These are phyloP conservation scores for Tolmerus cingulatus DNA, from an alignment of 2,888 invertebrate genomes.

Conservation along the genomic window DNA sequence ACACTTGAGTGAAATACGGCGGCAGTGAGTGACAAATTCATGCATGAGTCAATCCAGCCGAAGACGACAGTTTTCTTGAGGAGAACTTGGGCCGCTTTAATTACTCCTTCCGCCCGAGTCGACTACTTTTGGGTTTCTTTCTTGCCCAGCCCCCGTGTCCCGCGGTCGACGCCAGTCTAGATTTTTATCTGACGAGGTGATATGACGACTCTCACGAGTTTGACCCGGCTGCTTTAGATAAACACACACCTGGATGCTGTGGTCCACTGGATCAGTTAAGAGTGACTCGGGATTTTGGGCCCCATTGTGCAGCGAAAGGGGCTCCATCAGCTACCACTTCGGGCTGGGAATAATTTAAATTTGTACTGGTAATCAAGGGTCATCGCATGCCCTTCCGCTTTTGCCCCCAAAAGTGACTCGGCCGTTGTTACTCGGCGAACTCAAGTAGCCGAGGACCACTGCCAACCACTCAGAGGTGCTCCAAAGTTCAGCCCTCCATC, in stretches of 20 bases:
- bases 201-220: neutral
- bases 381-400: neutral
- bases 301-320: neutral
- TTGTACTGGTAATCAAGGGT: neutral
- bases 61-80: neutral
- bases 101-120: neutral
- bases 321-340: neutral
- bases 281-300: neutral
- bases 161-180: neutral
- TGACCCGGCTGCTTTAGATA: neutral
- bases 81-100: neutral
- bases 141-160: neutral
- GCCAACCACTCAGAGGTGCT: neutral
- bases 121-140: neutral
- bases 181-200: neutral
- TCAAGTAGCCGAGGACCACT: neutral
- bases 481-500: neutral
- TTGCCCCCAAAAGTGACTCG: neutral
- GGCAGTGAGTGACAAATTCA: neutral
- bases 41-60: neutral
- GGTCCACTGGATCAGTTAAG: neutral
- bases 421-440: neutral
- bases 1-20: neutral
- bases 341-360: neutral
- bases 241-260: neutral